Evolutionary conservation across 2,888 invertebrate species (phyloP), one percentile per base, ranked within the genome.

Genomic region (Hydrotaea cyrtoneurina): DNA sequence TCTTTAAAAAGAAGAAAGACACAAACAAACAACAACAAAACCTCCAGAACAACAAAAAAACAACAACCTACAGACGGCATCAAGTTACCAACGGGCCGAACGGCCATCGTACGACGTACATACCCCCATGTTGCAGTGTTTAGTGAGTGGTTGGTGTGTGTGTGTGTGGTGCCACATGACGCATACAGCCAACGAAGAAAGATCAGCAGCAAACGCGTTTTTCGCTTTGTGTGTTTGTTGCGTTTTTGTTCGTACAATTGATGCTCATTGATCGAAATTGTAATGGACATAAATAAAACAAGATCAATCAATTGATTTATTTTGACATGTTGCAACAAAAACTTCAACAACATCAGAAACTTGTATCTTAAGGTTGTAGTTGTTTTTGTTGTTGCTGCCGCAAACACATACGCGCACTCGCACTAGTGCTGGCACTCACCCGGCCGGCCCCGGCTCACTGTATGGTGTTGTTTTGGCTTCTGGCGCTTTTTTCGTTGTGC

Each of bases 251-350:
- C 90, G 88, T 89, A 89, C 88, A 85, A 85, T 89, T 89, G 87
- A 88, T 88, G 89, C 89, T 90, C 89, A 89, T 90, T 91, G 91
- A 91, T 91, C 89, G 91, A 90, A 91, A 91, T 91, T 90, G 91
- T 91, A 92, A 91, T 91, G 92, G 92, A 92, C 92, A 91, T 92
- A 92, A 92, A 92, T 92, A 92, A 92, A 92, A 92, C 91, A 90
- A 92, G 91, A 92, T 91, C 92, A 92, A 92, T 92, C 92, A 92
- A 91, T 91, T 92, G 92, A 92, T 92, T 92, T 91, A 91, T 92
- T 92, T 92, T 92, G 92, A 91, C 91, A 90, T 89, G 88, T 88
- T 89, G 91, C 85, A 86, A 86, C 86, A 86, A 85, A 84, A 82
- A 82, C 84, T 82, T 72, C 64, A 80, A 71, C 82, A 66, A 57